These are phyloP conservation scores for Synanthedon formicaeformis DNA, from an alignment of 2,888 invertebrate genomes.

Conservation along the genomic window DNA sequence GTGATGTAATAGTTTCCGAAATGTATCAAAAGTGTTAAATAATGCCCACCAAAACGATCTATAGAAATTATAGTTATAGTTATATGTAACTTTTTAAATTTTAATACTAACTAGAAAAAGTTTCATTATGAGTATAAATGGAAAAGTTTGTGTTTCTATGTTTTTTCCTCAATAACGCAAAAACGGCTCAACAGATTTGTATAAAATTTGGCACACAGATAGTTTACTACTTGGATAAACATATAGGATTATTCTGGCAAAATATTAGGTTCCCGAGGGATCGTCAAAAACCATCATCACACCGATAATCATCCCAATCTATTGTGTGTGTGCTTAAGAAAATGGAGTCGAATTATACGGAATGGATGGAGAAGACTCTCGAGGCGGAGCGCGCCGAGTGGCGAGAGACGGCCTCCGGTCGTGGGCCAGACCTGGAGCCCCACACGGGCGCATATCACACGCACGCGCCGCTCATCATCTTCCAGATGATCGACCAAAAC, in stretches of 20 bases:
- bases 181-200: too few species aligned
- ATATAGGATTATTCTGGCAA: not conserved
- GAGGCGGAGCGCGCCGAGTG: conserved; percentile 94
- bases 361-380: conserved; percentile 96
- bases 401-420: conserved; percentile 71
- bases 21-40: too few species aligned
- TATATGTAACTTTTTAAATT: not conserved
- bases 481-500: conserved; percentile 99
- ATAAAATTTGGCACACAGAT: too few species aligned
- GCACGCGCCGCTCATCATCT: conserved; percentile 94
- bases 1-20: too few species aligned
- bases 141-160: too few species aligned
- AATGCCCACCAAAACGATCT: too few species aligned
- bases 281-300: too few species aligned
- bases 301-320: too few species aligned
- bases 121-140: too few species aligned
- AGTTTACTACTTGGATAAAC: too few species aligned
- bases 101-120: not conserved
- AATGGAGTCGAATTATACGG: conserved; percentile 90
- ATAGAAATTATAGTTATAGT: not conserved
- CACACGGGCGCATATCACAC: conserved; percentile 88
- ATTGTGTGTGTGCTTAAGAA: conserved; percentile 53
- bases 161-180: too few species aligned
- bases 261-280: too few species aligned
- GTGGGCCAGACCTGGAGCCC: conserved; percentile 85